A percentile compares a stretch with the other conserved stretches of the same genome.
phyloP scores from a whole-genome alignment of 2,113 vertebrate species.

The Phocoena sinus region DNA sequence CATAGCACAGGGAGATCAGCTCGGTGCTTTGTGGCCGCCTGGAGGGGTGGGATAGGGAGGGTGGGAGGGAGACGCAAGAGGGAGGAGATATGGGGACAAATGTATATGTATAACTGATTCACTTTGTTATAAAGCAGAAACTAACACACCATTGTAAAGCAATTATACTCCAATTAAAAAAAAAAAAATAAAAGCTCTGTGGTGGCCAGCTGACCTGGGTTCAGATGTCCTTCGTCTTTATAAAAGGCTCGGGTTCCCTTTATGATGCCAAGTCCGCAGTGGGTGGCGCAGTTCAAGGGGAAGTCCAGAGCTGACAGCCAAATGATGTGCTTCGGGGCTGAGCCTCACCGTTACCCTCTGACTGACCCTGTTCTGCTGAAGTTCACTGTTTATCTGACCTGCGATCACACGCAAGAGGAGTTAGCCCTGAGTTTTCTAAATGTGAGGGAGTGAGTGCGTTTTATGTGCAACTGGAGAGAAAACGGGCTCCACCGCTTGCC shows the following conservation, averaged over 20 bases:
- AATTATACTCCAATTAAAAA: too few relatives aligned
- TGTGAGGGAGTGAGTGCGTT: background rate
- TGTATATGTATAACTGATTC: too few relatives aligned
- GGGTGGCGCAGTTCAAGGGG: background rate
- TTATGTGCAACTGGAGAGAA: background rate
- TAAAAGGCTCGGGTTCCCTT: background rate
- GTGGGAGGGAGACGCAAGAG: too few relatives aligned
- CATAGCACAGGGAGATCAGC: too few relatives aligned
- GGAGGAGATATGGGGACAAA: too few relatives aligned
- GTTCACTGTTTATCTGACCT: background rate
- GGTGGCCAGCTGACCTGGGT: background rate
- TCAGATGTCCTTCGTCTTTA: background rate
- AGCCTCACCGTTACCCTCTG: background rate
- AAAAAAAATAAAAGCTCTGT: rapidly evolving
- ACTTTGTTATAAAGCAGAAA: too few relatives aligned
- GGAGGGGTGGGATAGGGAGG: too few relatives aligned
- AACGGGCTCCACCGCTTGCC: rapidly evolving
- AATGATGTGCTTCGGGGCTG: background rate
- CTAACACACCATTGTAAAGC: too few relatives aligned
- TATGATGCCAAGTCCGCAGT: rapidly evolving
- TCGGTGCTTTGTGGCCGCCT: too few relatives aligned
- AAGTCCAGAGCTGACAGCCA: constrained; percentile 44
- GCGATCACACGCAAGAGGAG: background rate
- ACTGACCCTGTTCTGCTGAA: background rate
- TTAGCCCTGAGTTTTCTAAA: rapidly evolving